phyloP scores from a whole-genome alignment of 2,797 vertebrate genomes.

The Lateolabrax maculatus region DNA sequence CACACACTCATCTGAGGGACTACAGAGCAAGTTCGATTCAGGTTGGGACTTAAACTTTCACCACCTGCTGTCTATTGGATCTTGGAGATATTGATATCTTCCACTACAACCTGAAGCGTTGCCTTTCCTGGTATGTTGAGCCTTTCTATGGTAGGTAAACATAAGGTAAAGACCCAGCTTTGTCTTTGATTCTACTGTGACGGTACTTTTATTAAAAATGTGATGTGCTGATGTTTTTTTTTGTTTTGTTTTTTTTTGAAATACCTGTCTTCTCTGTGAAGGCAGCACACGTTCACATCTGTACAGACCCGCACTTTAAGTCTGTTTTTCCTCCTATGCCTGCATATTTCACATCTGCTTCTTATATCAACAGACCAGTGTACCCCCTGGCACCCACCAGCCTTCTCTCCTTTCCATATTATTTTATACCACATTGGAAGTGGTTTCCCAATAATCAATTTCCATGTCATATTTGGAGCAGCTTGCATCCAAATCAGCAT shows the following conservation, averaged over 20 bases:
- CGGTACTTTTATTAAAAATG: not conserved
- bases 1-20: conserved; percentile 16
- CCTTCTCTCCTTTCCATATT: conserved; percentile 39
- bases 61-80: conserved; percentile 52
- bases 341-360: conserved; percentile 83
- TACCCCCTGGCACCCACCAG: conserved; percentile 54
- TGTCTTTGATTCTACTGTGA: not conserved
- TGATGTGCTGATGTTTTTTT: no score
- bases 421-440: conserved; percentile 47
- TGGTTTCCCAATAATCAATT: conserved; percentile 64
- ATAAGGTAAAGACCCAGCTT: not conserved
- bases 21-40: not conserved
- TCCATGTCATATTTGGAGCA: conserved; percentile 58
- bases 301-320: conserved; percentile 37
- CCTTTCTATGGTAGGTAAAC: conserved; percentile 71
- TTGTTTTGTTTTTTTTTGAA: not conserved
- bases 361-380: conserved; percentile 70
- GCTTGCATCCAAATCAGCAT: conserved; percentile 41
- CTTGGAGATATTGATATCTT: conserved; percentile 56
- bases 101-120: conserved; percentile 11
- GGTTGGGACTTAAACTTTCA: conserved; percentile 43
- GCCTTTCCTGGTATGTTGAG: conserved; percentile 16
- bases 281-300: conserved; percentile 25
- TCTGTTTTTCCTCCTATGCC: conserved; percentile 59
- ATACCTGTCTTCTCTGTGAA: not conserved